A percentile compares a stretch with the other conserved stretches of the same genome.
Conservation (phyloP, 2,888 invertebrate genomes). For the Acanthopleura granulata region DNA sequence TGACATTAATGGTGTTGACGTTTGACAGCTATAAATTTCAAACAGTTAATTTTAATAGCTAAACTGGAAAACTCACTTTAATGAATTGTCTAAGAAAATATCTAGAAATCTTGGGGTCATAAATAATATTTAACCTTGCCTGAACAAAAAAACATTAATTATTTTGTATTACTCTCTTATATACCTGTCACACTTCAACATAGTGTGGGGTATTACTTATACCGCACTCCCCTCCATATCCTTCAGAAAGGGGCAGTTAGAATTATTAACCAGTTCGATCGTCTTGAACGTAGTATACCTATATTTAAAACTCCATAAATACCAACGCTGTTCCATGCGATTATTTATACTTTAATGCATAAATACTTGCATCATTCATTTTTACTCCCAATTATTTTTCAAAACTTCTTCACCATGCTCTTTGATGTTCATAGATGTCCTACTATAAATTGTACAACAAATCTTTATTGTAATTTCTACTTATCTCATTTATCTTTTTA, state of each 20-base stretch:
- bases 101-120: background rate
- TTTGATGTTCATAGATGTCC: too few relatives aligned
- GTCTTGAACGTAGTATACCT: background rate
- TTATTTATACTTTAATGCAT: too few relatives aligned
- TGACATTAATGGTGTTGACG: background rate
- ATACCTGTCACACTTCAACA: background rate
- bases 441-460: too few relatives aligned
- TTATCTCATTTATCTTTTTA: too few relatives aligned
- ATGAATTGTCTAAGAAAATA: too few relatives aligned
- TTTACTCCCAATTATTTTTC: too few relatives aligned
- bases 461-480: too few relatives aligned
- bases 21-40: background rate
- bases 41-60: background rate
- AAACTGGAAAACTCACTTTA: background rate
- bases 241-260: background rate
- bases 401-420: too few relatives aligned
- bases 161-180: background rate
- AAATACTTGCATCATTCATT: too few relatives aligned
- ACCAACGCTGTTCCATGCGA: too few relatives aligned
- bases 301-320: background rate
- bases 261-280: background rate
- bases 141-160: background rate
- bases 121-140: background rate
- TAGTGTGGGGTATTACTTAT: background rate
- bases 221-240: background rate